Evolutionary conservation across 2,888 invertebrate genomes (phyloP), one percentile per base, ranked within the genome.

Genomic region (Diabrotica balteata): DNA sequence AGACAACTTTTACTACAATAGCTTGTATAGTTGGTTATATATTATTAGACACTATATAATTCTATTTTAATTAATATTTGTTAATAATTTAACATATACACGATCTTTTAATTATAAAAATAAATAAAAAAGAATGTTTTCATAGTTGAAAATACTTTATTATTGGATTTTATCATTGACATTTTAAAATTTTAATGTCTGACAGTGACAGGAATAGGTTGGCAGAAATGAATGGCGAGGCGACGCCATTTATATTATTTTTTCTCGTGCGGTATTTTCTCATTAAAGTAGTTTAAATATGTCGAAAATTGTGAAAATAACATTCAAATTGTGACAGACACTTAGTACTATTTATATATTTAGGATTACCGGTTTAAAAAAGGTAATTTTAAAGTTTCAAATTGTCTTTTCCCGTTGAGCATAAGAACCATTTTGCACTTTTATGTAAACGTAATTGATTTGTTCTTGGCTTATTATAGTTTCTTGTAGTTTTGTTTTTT

Each of bases 181-280:
- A 17, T 17, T 17, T 17, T 32, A 4, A 32, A 1, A 32, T 4
- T 4, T 32, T 4, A 32, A 32, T 32, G 32, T 32, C 1, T 32
- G 32, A 32, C 32, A 32, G 32, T 32, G 32, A 32, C 32, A 32
- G 32, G 32, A 32, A 32, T 32, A 2, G 66, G 60, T 72, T 63
- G 63, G 47, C 63, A 55, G 49, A 43, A 46, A 17, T 51, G 22
- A 17, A 8, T 11, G 51, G 43, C 8, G 32, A n/a, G 17, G 52
- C 8, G 57, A 57, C 63, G 63, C 63, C 63, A 63, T 63, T 63
- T 63, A 55, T 57, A 55, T 49, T 63, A 63, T 63, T 63, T 51
- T 50, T 57, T 11, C 11, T 55, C 63, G 63, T 63, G 63, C 57
- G 50, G 63, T 57, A 22, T 50, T 22, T 42, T 63, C 47, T 32